Evolutionary conservation across 2,113 vertebrate genomes (phyloP).

Genomic region (Periophthalmodon schlosseri): DNA sequence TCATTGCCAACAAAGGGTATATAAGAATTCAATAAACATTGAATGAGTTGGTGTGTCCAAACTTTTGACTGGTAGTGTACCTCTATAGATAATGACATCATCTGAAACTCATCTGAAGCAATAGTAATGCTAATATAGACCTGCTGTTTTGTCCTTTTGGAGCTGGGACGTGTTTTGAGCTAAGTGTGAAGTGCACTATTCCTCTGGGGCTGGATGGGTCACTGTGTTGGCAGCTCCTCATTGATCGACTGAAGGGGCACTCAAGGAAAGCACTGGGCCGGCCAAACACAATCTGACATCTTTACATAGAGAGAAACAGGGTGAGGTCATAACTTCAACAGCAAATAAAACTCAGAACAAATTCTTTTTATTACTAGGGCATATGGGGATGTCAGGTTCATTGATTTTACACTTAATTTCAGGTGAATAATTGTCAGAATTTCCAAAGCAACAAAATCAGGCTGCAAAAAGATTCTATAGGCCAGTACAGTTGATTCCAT

Average conservation of each 20-base stretch:
- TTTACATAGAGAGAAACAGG: background rate
- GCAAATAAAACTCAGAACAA: background rate
- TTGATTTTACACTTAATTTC: background rate
- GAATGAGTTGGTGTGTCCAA: too few species aligned
- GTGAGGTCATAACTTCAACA: background rate
- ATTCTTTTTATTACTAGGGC: background rate
- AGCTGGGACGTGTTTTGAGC: conserved; percentile 10
- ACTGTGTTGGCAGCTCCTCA: conserved; percentile 14
- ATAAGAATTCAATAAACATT: too few species aligned
- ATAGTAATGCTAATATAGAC: background rate
- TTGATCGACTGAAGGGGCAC: conserved; percentile 8
- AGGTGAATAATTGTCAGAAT: background rate
- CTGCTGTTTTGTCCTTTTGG: conserved; percentile 5
- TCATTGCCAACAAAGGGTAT: too few species aligned
- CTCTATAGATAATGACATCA: too few species aligned
- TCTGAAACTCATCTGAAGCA: background rate
- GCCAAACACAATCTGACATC: conserved; percentile 9
- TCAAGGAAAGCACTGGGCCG: background rate
- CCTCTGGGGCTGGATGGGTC: conserved; percentile 36
- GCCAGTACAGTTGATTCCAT: background rate
- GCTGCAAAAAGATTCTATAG: background rate
- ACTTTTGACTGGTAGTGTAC: too few species aligned
- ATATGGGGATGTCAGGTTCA: background rate
- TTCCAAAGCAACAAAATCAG: too few species aligned
- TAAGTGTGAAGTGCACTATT: background rate